Conservation (phyloP, 2,888 invertebrate species). For the Chrysomela aeneicollis region DNA sequence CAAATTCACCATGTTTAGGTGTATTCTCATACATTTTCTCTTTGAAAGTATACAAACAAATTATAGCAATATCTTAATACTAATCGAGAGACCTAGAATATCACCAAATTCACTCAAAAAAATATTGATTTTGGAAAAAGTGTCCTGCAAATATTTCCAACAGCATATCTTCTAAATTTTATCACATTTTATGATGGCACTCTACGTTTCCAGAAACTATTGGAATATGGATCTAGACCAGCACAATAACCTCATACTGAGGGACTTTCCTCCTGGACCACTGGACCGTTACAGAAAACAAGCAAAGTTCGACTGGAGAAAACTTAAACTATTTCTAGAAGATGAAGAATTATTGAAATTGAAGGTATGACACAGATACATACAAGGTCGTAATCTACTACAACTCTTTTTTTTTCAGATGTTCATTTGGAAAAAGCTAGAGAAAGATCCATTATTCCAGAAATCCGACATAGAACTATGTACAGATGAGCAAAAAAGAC, state of each 20-base stretch:
- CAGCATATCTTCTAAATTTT: no score
- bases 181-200: background rate
- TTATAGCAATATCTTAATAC: no score
- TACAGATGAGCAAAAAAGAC: slow-evolving; percentile 77
- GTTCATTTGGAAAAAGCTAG: slow-evolving; percentile 79
- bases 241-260: slow-evolving; percentile 28
- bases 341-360: slow-evolving; percentile 74
- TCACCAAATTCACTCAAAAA: no score
- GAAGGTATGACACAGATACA: slow-evolving; percentile 70
- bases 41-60: no score
- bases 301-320: slow-evolving; percentile 88
- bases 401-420: slow-evolving; percentile 64
- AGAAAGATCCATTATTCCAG: slow-evolving; percentile 81
- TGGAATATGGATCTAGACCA: slow-evolving; percentile 29
- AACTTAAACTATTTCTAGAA: slow-evolving; percentile 80
- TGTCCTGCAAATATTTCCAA: no score
- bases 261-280: slow-evolving; percentile 76
- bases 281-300: slow-evolving; percentile 79
- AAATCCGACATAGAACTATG: slow-evolving; percentile 68
- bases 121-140: no score
- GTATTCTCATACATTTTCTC: no score
- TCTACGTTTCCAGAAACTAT: background rate
- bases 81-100: no score
- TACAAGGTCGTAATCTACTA: no score
- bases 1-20: no score